Evolutionary conservation across 2,888 invertebrate species (phyloP).

Genomic region (Eledone cirrhosa): DNA sequence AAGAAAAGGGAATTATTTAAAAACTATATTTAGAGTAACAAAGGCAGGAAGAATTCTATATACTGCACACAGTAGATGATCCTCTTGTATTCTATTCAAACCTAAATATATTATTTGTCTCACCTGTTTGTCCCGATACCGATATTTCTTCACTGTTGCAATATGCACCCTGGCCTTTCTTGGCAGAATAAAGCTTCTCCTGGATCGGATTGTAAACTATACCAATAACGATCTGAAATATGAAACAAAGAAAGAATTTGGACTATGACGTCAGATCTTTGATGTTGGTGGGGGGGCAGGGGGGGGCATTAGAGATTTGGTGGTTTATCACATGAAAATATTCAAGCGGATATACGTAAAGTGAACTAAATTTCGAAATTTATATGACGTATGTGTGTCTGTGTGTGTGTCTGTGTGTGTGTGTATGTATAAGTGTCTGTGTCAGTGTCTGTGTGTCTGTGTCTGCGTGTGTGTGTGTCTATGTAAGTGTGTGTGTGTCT

Average conservation of each 20-base stretch:
- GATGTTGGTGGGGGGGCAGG: too few relatives aligned
- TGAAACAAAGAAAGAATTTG: not conserved
- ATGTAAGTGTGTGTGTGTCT: not conserved
- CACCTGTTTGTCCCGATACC: slow-evolving; percentile 47
- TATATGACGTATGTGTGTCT: not conserved
- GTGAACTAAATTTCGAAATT: too few relatives aligned
- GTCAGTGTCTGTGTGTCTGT: not conserved
- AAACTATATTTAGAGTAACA: too few relatives aligned
- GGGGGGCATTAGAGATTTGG: too few relatives aligned
- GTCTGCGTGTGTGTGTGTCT: not conserved
- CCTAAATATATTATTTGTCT: too few relatives aligned
- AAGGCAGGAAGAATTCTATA: too few relatives aligned
- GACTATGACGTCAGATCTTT: too few relatives aligned
- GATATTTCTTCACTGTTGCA: slow-evolving; percentile 74
- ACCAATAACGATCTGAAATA: slow-evolving; percentile 72
- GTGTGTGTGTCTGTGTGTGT: not conserved
- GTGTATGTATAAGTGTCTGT: not conserved
- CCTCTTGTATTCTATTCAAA: too few relatives aligned
- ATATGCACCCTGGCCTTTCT: slow-evolving; percentile 86
- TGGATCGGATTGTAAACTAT: slow-evolving; percentile 92
- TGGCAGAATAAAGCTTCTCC: slow-evolving; percentile 87
- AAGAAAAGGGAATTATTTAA: too few relatives aligned
- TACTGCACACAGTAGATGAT: too few relatives aligned
- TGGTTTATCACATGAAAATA: not conserved
- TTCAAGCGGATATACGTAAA: not conserved